A percentile compares a stretch with the other conserved stretches of the same genome.
Conservation (phyloP, 2,797 vertebrate genomes). For the Streptopelia turtur region DNA sequence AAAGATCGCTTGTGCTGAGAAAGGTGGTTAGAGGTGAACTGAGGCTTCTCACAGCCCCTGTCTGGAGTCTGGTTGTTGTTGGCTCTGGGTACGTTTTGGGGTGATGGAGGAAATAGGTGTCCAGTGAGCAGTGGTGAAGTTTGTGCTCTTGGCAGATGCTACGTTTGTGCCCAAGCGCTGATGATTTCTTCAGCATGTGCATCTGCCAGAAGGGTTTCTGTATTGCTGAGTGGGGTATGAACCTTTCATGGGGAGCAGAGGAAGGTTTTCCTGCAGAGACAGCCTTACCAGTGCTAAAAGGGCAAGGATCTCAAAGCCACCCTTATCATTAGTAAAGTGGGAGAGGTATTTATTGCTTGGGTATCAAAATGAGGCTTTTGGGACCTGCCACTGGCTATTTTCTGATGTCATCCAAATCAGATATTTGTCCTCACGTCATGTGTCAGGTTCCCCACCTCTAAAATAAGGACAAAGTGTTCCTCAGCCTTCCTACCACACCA, state of each 20-base stretch:
- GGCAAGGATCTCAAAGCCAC: not conserved
- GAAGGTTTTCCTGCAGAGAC: not conserved
- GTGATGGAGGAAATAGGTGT: not conserved
- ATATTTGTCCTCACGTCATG: not conserved
- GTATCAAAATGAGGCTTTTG: not conserved
- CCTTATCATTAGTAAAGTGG: not conserved
- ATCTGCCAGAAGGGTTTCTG: not conserved
- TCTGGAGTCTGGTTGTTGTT: conserved; percentile 21
- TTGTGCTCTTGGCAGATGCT: not conserved
- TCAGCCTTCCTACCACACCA: not conserved
- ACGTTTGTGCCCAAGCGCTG: not conserved
- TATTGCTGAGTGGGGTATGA: not conserved
- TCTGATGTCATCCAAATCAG: not conserved
- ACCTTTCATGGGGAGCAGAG: not conserved
- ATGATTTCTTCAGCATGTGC: not conserved
- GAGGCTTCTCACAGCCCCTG: conserved; percentile 31
- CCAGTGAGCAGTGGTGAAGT: conserved; percentile 4
- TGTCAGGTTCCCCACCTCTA: not conserved
- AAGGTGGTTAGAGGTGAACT: conserved; percentile 33
- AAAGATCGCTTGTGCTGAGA: conserved; percentile 39
- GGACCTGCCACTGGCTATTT: not conserved
- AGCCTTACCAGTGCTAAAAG: not conserved
- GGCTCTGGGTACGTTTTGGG: not conserved
- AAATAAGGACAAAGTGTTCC: not conserved
- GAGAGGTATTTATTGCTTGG: not conserved